A percentile compares a stretch with the other conserved stretches of the same genome.
Conservation (phyloP, 2,888 invertebrate genomes). For the Miltochrista miniata region DNA sequence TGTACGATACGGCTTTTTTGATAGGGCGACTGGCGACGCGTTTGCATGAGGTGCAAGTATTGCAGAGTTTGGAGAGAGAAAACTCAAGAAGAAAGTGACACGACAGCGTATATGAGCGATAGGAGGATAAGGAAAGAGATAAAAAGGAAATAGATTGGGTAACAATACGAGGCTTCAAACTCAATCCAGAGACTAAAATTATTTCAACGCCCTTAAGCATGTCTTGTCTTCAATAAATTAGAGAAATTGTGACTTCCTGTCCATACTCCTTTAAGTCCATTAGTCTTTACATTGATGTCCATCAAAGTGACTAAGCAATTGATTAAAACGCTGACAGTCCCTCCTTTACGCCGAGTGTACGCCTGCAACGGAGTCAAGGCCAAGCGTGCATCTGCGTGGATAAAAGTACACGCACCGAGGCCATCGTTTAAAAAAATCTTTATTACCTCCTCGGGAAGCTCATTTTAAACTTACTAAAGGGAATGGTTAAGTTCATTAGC, state of each 20-base stretch:
- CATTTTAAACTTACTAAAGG: constrained; percentile 20
- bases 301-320: too few species aligned
- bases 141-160: too few species aligned
- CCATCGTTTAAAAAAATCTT: constrained; percentile 45
- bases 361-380: constrained; percentile 48
- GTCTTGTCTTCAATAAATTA: too few species aligned
- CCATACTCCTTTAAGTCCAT: too few species aligned
- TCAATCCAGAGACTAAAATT: too few species aligned
- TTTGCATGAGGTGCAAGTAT: constrained; percentile 27
- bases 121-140: too few species aligned
- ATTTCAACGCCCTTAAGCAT: too few species aligned
- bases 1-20: constrained; percentile 40
- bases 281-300: too few species aligned
- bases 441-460: constrained; percentile 32
- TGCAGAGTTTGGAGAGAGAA: background rate
- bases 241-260: too few species aligned
- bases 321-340: constrained; percentile 20
- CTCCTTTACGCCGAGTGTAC: constrained; percentile 23
- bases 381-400: constrained; percentile 46
- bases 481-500: constrained; percentile 7
- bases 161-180: too few species aligned
- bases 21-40: constrained; percentile 30
- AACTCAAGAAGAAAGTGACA: too few species aligned
- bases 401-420: constrained; percentile 35
- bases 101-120: too few species aligned